Percentiles rank a stretch among this genome's conserved stretches.
phyloP scores from a whole-genome alignment of 2,797 vertebrate genomes.

The Falco concolor region DNA sequence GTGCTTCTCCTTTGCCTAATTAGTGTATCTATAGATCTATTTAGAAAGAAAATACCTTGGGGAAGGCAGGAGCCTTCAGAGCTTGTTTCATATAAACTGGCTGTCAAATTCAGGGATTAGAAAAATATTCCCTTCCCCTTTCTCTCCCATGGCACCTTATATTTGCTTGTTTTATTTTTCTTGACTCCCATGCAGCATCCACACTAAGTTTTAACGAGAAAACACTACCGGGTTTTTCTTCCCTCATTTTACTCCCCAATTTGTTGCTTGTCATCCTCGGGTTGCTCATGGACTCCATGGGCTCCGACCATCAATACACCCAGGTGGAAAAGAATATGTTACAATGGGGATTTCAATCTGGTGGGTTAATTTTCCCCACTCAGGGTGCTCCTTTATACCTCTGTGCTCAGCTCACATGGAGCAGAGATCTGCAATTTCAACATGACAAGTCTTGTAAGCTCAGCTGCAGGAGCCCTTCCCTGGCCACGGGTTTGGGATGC shows the following conservation, averaged over 20 bases:
- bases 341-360: background rate
- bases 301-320: background rate
- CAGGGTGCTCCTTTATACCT: background rate
- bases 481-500: accelerated
- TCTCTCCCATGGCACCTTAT: background rate
- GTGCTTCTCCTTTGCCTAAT: slow-evolving; percentile 44
- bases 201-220: background rate
- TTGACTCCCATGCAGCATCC: background rate
- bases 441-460: accelerated
- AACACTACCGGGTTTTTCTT: background rate
- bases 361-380: background rate
- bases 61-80: slow-evolving; percentile 21
- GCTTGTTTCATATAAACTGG: background rate
- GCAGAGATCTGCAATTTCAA: background rate
- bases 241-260: background rate
- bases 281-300: background rate
- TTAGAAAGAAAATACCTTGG: slow-evolving; percentile 36
- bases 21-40: slow-evolving; percentile 59
- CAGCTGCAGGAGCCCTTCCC: background rate
- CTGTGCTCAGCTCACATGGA: background rate
- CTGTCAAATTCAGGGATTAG: slow-evolving; percentile 31
- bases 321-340: background rate
- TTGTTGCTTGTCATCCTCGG: background rate
- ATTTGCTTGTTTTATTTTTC: slow-evolving; percentile 19
- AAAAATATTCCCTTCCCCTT: background rate